These are phyloP conservation scores for Actenoides lindsayi DNA, from an alignment of 2,113 vertebrate genomes.

Conservation along the genomic window DNA sequence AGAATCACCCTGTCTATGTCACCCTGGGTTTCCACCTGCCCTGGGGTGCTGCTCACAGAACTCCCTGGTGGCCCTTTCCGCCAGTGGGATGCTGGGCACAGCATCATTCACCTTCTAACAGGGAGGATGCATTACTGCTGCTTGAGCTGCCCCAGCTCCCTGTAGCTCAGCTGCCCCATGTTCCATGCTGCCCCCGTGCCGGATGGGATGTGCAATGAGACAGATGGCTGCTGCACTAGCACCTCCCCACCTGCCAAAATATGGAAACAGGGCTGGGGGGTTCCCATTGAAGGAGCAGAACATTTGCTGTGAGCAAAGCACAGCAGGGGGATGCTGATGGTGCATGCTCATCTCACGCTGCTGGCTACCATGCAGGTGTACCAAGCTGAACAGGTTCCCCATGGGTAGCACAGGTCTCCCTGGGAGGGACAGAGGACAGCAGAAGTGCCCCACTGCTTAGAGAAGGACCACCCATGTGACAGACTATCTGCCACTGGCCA, in stretches of 20 bases:
- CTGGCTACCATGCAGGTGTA: neutral
- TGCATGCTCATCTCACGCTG: rapidly evolving
- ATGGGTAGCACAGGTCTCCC: neutral
- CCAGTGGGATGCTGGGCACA: neutral
- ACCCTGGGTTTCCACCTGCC: neutral
- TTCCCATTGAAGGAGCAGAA: neutral
- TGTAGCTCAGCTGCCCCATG: neutral
- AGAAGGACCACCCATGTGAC: neutral
- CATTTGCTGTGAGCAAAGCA: neutral
- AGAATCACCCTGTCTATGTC: neutral
- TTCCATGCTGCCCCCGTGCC: neutral
- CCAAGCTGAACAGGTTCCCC: neutral
- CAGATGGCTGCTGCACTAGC: neutral
- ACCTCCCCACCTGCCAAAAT: neutral
- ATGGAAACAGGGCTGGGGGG: rapidly evolving
- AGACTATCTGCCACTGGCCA: neutral
- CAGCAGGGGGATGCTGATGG: neutral
- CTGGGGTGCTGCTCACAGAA: neutral
- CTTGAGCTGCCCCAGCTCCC: neutral
- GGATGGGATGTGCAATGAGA: neutral
- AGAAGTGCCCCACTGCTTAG: neutral
- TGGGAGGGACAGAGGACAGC: neutral
- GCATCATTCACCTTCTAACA: neutral
- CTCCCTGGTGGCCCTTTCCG: neutral
- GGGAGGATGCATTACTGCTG: neutral